These are phyloP conservation scores for Steatornis caripensis DNA, from an alignment of 2,113 vertebrate species.

Conservation along the genomic window DNA sequence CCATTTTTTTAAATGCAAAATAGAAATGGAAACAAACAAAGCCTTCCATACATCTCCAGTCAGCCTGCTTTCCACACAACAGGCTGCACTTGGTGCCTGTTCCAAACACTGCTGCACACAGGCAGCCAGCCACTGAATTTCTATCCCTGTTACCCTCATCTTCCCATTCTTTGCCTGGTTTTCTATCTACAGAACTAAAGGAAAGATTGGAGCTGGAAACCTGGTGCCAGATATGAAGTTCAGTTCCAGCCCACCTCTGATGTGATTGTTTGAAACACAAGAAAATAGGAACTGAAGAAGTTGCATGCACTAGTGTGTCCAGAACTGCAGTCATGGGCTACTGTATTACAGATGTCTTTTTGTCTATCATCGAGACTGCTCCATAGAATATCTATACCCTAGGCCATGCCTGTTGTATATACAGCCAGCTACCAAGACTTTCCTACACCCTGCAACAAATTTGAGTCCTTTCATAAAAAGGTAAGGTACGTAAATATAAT, in stretches of 20 bases:
- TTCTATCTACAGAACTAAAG: neutral
- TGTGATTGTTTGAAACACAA: neutral
- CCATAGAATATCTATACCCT: neutral
- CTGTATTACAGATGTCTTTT: neutral
- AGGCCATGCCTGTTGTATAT: neutral
- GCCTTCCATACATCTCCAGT: neutral
- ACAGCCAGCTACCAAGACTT: neutral
- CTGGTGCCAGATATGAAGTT: neutral
- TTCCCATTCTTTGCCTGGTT: neutral
- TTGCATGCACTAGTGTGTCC: neutral
- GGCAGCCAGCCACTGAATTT: neutral
- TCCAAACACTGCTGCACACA: neutral
- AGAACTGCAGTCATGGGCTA: neutral
- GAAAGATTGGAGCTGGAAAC: neutral
- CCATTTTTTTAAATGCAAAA: conserved; percentile 15
- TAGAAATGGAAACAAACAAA: conserved; percentile 34
- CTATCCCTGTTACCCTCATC: neutral
- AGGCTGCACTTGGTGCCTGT: rapidly evolving
- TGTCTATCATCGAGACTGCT: neutral
- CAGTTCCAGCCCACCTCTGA: neutral
- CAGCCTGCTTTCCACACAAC: neutral
- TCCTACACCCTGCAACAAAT: neutral
- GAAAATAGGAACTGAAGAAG: neutral
- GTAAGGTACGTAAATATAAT: neutral
- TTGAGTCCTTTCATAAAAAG: neutral